These are phyloP conservation scores for Hemicordylus capensis DNA, from an alignment of 2,113 vertebrate genomes.

Conservation along the genomic window DNA sequence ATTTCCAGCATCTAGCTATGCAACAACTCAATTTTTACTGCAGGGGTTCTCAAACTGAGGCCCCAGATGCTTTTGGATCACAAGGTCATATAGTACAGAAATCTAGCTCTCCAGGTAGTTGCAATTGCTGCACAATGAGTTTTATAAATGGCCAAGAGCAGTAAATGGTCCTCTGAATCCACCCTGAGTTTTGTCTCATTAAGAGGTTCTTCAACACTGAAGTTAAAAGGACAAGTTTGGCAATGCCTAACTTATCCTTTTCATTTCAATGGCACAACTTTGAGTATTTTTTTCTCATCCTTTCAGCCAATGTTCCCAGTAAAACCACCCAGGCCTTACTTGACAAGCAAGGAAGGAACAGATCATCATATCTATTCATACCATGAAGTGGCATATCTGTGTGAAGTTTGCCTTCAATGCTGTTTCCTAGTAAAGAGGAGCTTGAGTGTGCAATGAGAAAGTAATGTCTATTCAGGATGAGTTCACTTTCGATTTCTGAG, in stretches of 20 bases:
- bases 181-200: not conserved
- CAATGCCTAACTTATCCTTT: too few relatives aligned
- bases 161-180: not conserved
- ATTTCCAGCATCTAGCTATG: not conserved
- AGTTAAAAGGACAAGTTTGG: too few relatives aligned
- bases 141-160: not conserved
- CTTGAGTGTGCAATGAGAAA: not conserved
- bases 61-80: too few relatives aligned
- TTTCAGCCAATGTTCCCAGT: too few relatives aligned
- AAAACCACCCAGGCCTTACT: not conserved
- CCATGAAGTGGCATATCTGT: not conserved
- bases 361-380: not conserved
- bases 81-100: not conserved
- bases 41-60: too few relatives aligned
- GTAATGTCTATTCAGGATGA: not conserved
- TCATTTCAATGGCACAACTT: too few relatives aligned
- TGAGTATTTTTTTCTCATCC: too few relatives aligned
- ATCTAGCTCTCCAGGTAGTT: not conserved
- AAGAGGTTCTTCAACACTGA: not conserved
- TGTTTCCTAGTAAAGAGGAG: not conserved
- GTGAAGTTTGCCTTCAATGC: not conserved
- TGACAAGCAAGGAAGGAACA: not conserved
- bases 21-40: not conserved
- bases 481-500: constrained; percentile 20
- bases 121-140: not conserved